Conservation (phyloP, 2,888 invertebrate genomes). For the Mimumesa dahlbomi region DNA sequence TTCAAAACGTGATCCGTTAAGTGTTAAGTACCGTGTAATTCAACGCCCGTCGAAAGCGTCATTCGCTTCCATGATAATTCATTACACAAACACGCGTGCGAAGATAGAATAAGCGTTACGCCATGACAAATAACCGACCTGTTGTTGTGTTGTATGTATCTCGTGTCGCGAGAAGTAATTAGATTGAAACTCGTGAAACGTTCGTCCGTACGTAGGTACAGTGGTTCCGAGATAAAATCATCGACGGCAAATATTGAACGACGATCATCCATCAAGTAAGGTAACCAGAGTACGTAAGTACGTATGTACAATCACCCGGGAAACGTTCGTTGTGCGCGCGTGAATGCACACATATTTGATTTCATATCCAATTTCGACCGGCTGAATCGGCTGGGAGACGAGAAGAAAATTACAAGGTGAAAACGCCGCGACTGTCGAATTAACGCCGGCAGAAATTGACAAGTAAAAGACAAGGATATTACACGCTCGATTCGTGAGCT, state of each 20-base stretch:
- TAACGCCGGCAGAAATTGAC: too few relatives aligned
- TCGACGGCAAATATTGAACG: slow-evolving; percentile 25
- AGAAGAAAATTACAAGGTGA: too few relatives aligned
- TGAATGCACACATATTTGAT: too few relatives aligned
- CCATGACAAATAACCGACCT: slow-evolving; percentile 22
- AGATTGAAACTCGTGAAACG: slow-evolving; percentile 1
- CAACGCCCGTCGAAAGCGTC: neutral
- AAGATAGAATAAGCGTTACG: neutral
- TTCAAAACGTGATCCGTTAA: neutral
- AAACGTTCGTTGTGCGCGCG: too few relatives aligned
- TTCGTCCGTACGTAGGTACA: slow-evolving; percentile 7
- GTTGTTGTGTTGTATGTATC: too few relatives aligned
- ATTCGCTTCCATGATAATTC: neutral
- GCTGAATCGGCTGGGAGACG: too few relatives aligned
- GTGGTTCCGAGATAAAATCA: slow-evolving; percentile 15
- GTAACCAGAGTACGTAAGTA: slow-evolving; percentile 14
- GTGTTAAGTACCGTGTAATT: neutral
- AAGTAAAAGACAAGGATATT: too few relatives aligned
- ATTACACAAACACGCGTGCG: neutral
- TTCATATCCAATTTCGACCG: too few relatives aligned
- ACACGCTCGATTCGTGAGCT: too few relatives aligned
- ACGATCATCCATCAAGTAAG: slow-evolving; percentile 4
- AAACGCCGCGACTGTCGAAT: too few relatives aligned
- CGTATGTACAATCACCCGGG: too few relatives aligned
- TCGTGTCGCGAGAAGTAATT: neutral